These are phyloP conservation scores for Erynnis tages DNA, from an alignment of 2,888 invertebrate species.

Conservation along the genomic window DNA sequence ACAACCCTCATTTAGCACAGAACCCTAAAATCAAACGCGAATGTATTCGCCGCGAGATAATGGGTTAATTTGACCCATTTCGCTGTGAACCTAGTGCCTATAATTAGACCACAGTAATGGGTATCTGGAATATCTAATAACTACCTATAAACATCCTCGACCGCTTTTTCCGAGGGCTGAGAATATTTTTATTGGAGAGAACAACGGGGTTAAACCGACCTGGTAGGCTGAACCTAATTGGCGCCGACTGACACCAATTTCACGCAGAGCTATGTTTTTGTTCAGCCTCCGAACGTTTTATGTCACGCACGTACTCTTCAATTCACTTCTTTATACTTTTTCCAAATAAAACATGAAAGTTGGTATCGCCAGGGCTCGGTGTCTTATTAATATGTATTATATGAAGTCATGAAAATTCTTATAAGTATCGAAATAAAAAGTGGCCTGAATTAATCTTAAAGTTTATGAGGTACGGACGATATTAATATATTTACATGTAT, in stretches of 20 bases:
- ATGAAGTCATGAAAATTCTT: conserved; percentile 15
- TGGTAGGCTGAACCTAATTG: conserved; percentile 21
- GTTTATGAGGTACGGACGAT: background rate
- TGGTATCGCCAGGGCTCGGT: background rate
- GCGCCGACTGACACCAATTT: conserved; percentile 31
- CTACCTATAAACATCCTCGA: conserved; percentile 28
- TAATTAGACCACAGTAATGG: conserved; percentile 43
- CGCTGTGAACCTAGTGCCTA: conserved; percentile 39
- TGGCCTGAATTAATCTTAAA: background rate
- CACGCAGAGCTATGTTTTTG: conserved; percentile 8
- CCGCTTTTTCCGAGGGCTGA: conserved; percentile 5
- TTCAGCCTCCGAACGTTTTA: background rate
- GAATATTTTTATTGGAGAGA: conserved; percentile 12
- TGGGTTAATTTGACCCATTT: conserved; percentile 47
- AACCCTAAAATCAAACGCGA: conserved; percentile 30
- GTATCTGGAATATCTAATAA: conserved; percentile 42
- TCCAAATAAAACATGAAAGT: conserved; percentile 3
- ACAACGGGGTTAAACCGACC: background rate
- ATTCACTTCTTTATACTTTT: conserved; percentile 4
- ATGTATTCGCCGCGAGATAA: conserved; percentile 34
- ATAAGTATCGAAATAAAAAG: conserved; percentile 4
- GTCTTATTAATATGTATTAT: conserved; percentile 17
- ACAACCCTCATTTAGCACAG: too few relatives aligned
- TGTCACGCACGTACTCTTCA: conserved; percentile 19
- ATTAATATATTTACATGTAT: background rate